Evolutionary conservation across 2,113 vertebrate species (phyloP), one percentile per base, ranked within the genome.

Genomic region (Nansenia antarctica): DNA sequence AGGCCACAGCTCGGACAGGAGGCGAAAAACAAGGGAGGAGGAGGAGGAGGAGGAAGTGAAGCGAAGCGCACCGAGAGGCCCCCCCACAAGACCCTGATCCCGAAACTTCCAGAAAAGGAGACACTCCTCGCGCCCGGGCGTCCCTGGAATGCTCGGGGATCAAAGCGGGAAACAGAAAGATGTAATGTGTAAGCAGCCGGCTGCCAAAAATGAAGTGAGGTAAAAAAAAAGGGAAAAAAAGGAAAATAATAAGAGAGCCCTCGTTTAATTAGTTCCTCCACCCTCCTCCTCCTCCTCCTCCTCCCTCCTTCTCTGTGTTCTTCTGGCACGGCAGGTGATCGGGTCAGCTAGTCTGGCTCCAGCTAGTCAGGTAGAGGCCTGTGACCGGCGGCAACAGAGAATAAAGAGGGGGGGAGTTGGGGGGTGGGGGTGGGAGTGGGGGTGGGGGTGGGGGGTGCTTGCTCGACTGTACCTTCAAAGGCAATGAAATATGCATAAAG

Each of bases 51-150:
- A 24, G 64, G 61, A 80, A 59, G n/a, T 52, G 5, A 78, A 80
- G 80, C 75, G 66, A 75, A 81, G 69, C 35, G 20, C 20, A 55
- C 24, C 24, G 31, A 24, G 47, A 76, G 55, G 72, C 42, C 26
- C 9, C 4, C 29, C 9, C 55, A 32, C 27, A 27, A 8, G 29
- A 0, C 55, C 54, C 64, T 18, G 69, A 74, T 62, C 61, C n/a
- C 34, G 84, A 83, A 79, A 87, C 75, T 85, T 89, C 88, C 88
- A 89, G 79, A 89, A 89, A 90, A 88, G 88, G 88, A 89, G 86
- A 88, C 18, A 4, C 64, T 85, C 59, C 67, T 74, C 73, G 62
- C n/a, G 6, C 67, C 60, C 15, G 2, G 67, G 73, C 53, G 49
- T 72, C 71, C 24, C 26, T 22, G 86, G 83, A 88, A 88, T 86